Conservation (phyloP, 2,797 vertebrate species). For the Megaceryle alcyon region DNA sequence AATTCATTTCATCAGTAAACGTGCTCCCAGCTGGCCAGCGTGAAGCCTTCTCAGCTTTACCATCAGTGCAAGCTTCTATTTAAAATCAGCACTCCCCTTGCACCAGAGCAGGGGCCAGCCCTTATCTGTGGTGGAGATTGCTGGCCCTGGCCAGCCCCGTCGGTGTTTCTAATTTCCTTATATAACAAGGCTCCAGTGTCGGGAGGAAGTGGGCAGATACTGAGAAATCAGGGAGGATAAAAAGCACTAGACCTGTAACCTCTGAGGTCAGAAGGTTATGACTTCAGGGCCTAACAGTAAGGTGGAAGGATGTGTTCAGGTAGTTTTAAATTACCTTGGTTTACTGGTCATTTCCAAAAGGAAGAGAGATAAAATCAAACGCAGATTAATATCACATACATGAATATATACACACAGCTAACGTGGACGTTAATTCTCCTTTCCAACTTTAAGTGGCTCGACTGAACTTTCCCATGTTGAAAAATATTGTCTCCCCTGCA, state of each 20-base stretch:
- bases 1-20: not conserved
- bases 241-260: constrained; percentile 81
- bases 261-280: constrained; percentile 78
- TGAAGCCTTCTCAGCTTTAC: not conserved
- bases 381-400: constrained; percentile 2
- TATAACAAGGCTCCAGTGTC: constrained; percentile 79
- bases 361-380: constrained; percentile 72
- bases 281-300: constrained; percentile 72
- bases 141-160: constrained; percentile 25
- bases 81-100: constrained; percentile 68
- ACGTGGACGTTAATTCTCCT: not conserved
- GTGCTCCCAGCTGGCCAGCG: not conserved
- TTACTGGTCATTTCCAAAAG: constrained; percentile 66
- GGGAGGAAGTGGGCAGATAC: constrained; percentile 80
- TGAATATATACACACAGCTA: constrained; percentile 25
- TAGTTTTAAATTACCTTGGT: constrained; percentile 79
- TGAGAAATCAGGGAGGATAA: constrained; percentile 79
- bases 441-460: not conserved
- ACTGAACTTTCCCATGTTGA: not conserved
- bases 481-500: not conserved
- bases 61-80: constrained; percentile 51
- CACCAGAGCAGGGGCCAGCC: constrained; percentile 36
- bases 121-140: constrained; percentile 75
- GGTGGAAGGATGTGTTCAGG: constrained; percentile 82
- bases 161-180: constrained; percentile 87